Evolutionary conservation across 2,888 invertebrate species (phyloP).

Genomic region (Cactoblastis cactorum): DNA sequence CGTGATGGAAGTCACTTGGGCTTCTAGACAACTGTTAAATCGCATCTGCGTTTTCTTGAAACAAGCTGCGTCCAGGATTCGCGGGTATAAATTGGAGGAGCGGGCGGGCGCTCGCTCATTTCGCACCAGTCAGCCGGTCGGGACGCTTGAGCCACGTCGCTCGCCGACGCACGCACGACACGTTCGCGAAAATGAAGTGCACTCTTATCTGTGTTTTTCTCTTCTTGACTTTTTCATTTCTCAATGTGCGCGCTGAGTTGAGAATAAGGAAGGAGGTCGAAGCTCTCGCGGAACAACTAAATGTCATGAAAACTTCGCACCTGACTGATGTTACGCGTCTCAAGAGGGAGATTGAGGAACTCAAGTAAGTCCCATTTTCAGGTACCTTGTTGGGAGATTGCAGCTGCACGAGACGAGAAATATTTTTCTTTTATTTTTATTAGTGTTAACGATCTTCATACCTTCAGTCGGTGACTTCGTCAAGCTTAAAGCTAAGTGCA

Average conservation of each 20-base stretch:
- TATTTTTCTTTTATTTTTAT: neutral
- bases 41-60: slow-evolving; percentile 57
- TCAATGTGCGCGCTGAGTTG: slow-evolving; percentile 38
- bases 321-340: slow-evolving; percentile 43
- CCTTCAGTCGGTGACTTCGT: neutral
- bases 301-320: slow-evolving; percentile 46
- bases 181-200: slow-evolving; percentile 50
- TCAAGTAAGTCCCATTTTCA: slow-evolving; percentile 49
- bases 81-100: slow-evolving; percentile 40
- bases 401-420: neutral
- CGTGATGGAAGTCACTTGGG: slow-evolving; percentile 27
- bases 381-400: neutral
- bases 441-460: neutral
- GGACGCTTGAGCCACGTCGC: slow-evolving; percentile 22
- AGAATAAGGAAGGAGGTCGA: slow-evolving; percentile 42
- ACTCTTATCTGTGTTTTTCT: slow-evolving; percentile 33
- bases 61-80: slow-evolving; percentile 28
- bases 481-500: no score
- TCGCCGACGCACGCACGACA: neutral
- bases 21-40: slow-evolving; percentile 64
- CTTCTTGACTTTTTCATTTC: slow-evolving; percentile 35
- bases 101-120: slow-evolving; percentile 38
- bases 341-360: slow-evolving; percentile 50
- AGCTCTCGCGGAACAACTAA: slow-evolving; percentile 46
- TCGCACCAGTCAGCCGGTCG: slow-evolving; percentile 33